Conservation (phyloP, 2,113 vertebrate species). For the Rhabdomys dilectus region DNA sequence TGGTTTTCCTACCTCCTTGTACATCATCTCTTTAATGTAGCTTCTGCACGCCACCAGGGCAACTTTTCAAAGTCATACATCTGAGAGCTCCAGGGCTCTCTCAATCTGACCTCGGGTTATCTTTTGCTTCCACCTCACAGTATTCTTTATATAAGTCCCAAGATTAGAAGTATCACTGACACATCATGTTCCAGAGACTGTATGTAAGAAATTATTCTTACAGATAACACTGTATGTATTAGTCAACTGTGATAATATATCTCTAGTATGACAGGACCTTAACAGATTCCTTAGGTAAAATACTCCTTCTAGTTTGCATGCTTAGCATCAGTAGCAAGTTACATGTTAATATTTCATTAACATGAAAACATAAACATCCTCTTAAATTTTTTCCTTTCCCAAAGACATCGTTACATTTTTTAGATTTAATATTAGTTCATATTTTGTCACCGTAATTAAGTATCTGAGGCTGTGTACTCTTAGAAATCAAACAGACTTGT, state of each 20-base stretch:
- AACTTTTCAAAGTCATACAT: slow-evolving; percentile 28
- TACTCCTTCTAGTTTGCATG: background rate
- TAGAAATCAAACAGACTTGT: background rate
- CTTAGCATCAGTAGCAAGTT: background rate
- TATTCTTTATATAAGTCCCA: background rate
- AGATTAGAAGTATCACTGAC: background rate
- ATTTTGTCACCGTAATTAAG: background rate
- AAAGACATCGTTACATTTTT: background rate
- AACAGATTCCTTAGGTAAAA: slow-evolving; percentile 30
- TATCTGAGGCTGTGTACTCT: background rate
- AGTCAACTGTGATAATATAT: background rate
- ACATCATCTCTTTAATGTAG: background rate
- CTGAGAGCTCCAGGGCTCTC: background rate
- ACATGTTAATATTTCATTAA: slow-evolving; percentile 37
- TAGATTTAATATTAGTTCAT: background rate
- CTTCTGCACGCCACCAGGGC: background rate
- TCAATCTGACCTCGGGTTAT: background rate
- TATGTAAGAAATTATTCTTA: background rate
- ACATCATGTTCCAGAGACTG: background rate
- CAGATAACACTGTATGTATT: slow-evolving; percentile 7
- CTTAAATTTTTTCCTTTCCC: background rate
- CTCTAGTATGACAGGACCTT: background rate
- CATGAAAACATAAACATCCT: slow-evolving; percentile 33
- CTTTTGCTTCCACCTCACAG: slow-evolving; percentile 25
- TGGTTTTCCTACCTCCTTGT: background rate